Evolutionary conservation across 2,888 invertebrate genomes (phyloP).

Genomic region (Pseudoips prasinana): DNA sequence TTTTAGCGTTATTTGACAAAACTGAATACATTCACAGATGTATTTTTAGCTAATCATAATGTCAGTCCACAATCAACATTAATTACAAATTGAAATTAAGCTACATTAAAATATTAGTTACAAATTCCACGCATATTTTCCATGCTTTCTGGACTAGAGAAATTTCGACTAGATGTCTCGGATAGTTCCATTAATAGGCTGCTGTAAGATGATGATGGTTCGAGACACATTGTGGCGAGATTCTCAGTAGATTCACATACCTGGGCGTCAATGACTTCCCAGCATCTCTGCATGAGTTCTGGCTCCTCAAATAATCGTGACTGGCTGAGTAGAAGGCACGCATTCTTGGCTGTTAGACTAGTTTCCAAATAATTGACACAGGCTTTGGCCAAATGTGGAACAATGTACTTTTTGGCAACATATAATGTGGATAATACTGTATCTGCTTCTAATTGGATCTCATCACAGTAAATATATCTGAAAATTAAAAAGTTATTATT

Average conservation of each 20-base stretch:
- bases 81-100: neutral
- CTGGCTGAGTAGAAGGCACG: slow-evolving; percentile 96
- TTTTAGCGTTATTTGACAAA: too few species aligned
- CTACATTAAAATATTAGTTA: slow-evolving; percentile 34
- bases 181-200: slow-evolving; percentile 69
- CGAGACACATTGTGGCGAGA: slow-evolving; percentile 63
- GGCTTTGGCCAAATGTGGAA: slow-evolving; percentile 95
- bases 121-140: slow-evolving; percentile 54
- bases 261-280: slow-evolving; percentile 99
- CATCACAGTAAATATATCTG: slow-evolving; percentile 98
- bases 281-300: slow-evolving; percentile 97
- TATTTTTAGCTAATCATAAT: neutral
- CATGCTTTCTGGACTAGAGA: slow-evolving; percentile 66
- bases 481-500: slow-evolving; percentile 39
- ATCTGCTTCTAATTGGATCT: slow-evolving; percentile 96
- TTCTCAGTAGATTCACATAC: slow-evolving; percentile 84
- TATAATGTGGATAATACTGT: slow-evolving; percentile 96
- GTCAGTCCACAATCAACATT: neutral
- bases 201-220: slow-evolving; percentile 70
- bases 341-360: slow-evolving; percentile 97
- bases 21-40: too few species aligned
- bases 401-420: slow-evolving; percentile 98
- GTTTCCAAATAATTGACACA: slow-evolving; percentile 98
- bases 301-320: slow-evolving; percentile 98
- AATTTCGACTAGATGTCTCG: slow-evolving; percentile 62